Evolutionary conservation across 2,888 invertebrate genomes (phyloP), one percentile per base, ranked within the genome.

Genomic region (Dione vanillae): DNA sequence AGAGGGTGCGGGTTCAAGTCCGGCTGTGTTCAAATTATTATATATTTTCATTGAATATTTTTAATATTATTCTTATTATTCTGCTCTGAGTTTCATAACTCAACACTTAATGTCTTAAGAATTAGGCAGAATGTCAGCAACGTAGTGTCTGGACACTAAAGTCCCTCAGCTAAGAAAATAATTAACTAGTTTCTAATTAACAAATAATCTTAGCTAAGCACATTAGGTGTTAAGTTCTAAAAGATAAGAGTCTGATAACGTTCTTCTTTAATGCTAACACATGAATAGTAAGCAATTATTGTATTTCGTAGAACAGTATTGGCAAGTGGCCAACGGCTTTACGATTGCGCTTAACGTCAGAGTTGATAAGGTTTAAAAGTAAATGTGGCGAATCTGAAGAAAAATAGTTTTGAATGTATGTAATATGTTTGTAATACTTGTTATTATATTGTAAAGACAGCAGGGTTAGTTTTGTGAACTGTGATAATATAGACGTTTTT

Each of bases 241-340:
- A 37, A 11, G 56, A 56, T 56, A 56, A 56, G 66, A 66, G 54
- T 27, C 51, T 59, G 64, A 71, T 54, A 71, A 65, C 65, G 65
- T 69, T 69, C 59, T 71, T 66, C 65, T 65, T 71, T 52, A 71
- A 69, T 65, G 65, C 59, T 65, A 65, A 65, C 68, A 56, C 54
- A 65, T 69, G 58, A 65, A 59, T 65, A 68, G 65, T 68, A 71
- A 68, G 65, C 71, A 71, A 71, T 71, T 71, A 71, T 61, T 27
- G 71, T 67, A 56, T 56, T 41, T 43, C 65, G 51, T 49, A 35
- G 59, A 61, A 51, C 51, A 68, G 54, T 14, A 35, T 47, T 70
- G 70, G 70, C 66, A 12, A 45, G 40, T 37, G 40, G 66, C 70
- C 70, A 70, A 62, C 27, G 61, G 70, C 65, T 62, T 56, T 70